Conservation (phyloP, 2,113 vertebrate genomes). For the Emydura subglobosa region DNA sequence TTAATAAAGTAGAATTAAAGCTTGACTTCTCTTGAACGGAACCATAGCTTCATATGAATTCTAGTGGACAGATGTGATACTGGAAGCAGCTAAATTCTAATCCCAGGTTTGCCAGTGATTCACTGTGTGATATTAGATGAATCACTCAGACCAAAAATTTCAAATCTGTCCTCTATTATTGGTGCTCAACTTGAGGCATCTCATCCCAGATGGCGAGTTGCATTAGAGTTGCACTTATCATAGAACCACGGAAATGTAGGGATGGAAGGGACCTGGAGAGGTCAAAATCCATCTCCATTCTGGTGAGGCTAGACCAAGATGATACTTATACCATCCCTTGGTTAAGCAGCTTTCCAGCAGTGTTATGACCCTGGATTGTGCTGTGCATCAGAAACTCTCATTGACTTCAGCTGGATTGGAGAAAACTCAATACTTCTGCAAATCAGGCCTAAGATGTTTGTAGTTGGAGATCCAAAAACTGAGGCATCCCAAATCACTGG, state of each 20-base stretch:
- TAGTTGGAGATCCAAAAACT: not conserved
- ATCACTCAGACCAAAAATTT: not conserved
- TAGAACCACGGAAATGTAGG: not conserved
- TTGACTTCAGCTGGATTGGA: not conserved
- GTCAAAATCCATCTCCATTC: not conserved
- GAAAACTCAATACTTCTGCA: not conserved
- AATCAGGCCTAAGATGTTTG: not conserved
- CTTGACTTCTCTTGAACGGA: not conserved
- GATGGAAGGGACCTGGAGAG: not conserved
- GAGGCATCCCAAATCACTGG: not conserved
- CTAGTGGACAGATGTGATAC: not conserved
- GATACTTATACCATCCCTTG: not conserved
- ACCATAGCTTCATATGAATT: not conserved
- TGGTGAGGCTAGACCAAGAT: not conserved
- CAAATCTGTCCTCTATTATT: not conserved
- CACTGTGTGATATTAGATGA: not conserved
- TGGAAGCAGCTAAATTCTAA: not conserved
- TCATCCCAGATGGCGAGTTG: not conserved
- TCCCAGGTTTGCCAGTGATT: not conserved
- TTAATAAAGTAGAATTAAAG: not conserved
- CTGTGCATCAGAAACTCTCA: not conserved
- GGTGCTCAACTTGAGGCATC: not conserved
- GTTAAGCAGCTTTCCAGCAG: not conserved
- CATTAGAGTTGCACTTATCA: not conserved
- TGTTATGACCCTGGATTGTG: not conserved